Conservation (phyloP, 2,797 vertebrate species). For the Cygnus olor region DNA sequence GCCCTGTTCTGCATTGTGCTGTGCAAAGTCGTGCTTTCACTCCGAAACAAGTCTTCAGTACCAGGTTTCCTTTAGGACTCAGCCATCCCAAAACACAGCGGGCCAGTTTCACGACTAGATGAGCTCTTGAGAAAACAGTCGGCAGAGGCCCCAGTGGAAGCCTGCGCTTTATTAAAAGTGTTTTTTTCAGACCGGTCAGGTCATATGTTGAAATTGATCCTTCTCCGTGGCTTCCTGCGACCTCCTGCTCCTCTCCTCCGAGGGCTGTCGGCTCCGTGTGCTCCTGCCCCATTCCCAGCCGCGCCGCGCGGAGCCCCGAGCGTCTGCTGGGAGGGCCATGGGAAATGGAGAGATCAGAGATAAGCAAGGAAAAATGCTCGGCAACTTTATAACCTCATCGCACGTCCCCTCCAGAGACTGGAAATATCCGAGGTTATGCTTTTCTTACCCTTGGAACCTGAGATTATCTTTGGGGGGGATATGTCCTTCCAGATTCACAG, state of each 20-base stretch:
- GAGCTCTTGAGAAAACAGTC: not conserved
- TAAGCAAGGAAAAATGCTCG: not conserved
- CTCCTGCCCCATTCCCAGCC: constrained; percentile 7
- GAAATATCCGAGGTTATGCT: not conserved
- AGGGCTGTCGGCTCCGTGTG: not conserved
- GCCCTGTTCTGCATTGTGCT: not conserved
- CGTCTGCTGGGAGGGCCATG: constrained; percentile 49
- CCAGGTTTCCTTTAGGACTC: not conserved
- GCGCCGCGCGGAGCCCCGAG: not conserved
- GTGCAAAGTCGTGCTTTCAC: not conserved
- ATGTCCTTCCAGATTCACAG: not conserved
- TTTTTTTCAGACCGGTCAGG: not conserved
- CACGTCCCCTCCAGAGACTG: not conserved
- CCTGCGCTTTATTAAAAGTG: constrained; percentile 50
- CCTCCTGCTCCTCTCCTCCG: constrained; percentile 23
- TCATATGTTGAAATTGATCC: constrained; percentile 28
- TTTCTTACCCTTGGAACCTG: not conserved
- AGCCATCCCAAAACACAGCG: not conserved
- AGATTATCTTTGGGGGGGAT: not conserved
- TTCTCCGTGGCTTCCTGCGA: constrained; percentile 34
- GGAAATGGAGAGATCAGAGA: constrained; percentile 58
- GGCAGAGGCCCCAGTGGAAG: not conserved
- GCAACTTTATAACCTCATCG: not conserved
- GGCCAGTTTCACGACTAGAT: not conserved
- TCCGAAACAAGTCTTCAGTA: not conserved